Evolutionary conservation across 2,797 vertebrate genomes (phyloP), one percentile per base, ranked within the genome.

Genomic region (Alauda arvensis): DNA sequence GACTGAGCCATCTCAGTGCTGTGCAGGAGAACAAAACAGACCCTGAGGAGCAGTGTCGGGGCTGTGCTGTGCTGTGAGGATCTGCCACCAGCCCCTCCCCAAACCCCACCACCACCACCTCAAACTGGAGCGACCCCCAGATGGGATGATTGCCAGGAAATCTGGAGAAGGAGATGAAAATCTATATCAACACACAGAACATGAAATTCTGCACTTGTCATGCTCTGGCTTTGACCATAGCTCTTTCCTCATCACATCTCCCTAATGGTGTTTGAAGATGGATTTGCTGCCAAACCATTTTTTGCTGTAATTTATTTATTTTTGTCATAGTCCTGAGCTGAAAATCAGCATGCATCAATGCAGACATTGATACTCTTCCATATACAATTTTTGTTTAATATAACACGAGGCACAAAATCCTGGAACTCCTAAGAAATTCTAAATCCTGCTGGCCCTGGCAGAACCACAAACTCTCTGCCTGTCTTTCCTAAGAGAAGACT

Each of bases 221-320:
- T 65, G 71, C 57, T 90, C 77, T 77, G 56, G 48, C 45, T 91
- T 74, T 34, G n/a, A 81, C 74, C 26, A 19, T 45, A 68, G 20
- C 34, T 89, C 12, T 55, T 62, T 43, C 69, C 69, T 68, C 33
- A 52, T 82, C 72, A 48, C 17, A 5, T 84, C 45, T 86, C n/a
- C 51, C 31, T 71, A 91, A 71, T 2, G 4, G 25, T 9, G 19
- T 61, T 48, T 77, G 59, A 89, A 79, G 37, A 46, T 7, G 14
- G 33, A 25, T 89, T 68, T 94, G 28, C 57, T 77, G 83, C 77
- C 83, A 84, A 89, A 65, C 34, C 7, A 15, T 78, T 67, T 67
- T 79, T 68, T 40, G 16, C 43, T 75, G 45, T 40, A 43, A 46
- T 76, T 78, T 75, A 4, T 68, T 59, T 55, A 8, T 34, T 63